phyloP scores from a whole-genome alignment of 2,113 vertebrate genomes.

The Haliaeetus leucogaster region DNA sequence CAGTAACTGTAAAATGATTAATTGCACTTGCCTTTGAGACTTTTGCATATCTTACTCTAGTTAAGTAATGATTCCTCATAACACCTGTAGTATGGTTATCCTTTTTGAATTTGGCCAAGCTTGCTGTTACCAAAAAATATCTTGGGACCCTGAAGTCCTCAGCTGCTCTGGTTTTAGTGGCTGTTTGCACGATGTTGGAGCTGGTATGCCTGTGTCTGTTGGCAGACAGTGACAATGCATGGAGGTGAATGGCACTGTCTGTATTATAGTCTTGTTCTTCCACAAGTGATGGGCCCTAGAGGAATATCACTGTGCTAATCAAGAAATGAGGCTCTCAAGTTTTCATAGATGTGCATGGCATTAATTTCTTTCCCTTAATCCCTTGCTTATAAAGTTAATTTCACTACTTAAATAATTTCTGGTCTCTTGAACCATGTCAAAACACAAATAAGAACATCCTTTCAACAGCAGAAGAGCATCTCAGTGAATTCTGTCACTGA shows the following conservation, averaged over 20 bases:
- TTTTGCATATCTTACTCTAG: not conserved
- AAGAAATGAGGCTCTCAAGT: not conserved
- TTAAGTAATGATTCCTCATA: not conserved
- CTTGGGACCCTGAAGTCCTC: not conserved
- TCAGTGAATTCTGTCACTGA: not conserved
- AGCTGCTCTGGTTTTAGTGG: not conserved
- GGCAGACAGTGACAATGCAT: not conserved
- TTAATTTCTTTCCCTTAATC: not conserved
- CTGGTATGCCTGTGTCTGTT: not conserved
- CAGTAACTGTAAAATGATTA: not conserved
- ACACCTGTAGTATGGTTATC: not conserved
- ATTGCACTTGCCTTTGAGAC: not conserved
- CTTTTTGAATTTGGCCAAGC: not conserved
- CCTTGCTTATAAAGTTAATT: not conserved
- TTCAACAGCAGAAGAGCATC: not conserved
- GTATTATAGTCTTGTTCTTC: not conserved
- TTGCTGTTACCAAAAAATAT: not conserved
- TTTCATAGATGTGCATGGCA: not conserved
- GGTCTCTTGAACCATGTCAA: not conserved
- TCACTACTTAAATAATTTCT: not conserved
- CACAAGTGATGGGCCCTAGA: not conserved
- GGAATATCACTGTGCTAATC: not conserved
- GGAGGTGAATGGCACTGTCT: not conserved
- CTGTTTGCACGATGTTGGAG: rapidly evolving
- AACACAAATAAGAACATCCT: not conserved